These are phyloP conservation scores for Stegana nigrithorax DNA, from an alignment of 2,888 invertebrate species.

Conservation along the genomic window DNA sequence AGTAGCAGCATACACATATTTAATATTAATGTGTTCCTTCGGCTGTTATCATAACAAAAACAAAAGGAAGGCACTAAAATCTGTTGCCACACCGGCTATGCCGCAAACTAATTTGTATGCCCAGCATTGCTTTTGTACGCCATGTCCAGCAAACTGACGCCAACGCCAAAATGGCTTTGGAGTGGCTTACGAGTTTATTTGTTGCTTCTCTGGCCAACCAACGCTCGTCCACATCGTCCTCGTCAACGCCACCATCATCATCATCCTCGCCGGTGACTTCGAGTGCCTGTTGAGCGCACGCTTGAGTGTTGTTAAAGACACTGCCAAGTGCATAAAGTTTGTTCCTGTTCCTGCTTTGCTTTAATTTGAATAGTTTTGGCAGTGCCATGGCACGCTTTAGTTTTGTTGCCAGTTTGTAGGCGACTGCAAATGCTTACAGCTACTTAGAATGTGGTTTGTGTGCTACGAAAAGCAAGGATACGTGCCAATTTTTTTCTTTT, in stretches of 20 bases:
- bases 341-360: too few species aligned
- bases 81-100: not conserved
- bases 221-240: too few species aligned
- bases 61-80: slow-evolving; percentile 1
- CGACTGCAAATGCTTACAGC: too few species aligned
- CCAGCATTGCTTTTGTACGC: slow-evolving; percentile 1
- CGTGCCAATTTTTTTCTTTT: too few species aligned
- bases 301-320: not conserved
- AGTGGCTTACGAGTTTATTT: slow-evolving; percentile 4
- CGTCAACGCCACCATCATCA: too few species aligned
- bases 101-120: slow-evolving; percentile 16
- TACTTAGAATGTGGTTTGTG: too few species aligned
- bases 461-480: too few species aligned
- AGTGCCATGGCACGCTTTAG: too few species aligned
- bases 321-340: slow-evolving; percentile 6
- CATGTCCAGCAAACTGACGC: not conserved
- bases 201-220: not conserved
- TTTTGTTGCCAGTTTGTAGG: too few species aligned
- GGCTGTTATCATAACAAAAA: not conserved
- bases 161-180: not conserved
- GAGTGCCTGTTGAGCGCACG: not conserved
- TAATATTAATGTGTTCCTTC: slow-evolving; percentile 13
- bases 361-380: too few species aligned
- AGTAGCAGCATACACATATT: slow-evolving; percentile 1
- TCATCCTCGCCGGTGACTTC: not conserved